Evolutionary conservation across 2,113 vertebrate species (phyloP).

Genomic region (Furnarius figulus): DNA sequence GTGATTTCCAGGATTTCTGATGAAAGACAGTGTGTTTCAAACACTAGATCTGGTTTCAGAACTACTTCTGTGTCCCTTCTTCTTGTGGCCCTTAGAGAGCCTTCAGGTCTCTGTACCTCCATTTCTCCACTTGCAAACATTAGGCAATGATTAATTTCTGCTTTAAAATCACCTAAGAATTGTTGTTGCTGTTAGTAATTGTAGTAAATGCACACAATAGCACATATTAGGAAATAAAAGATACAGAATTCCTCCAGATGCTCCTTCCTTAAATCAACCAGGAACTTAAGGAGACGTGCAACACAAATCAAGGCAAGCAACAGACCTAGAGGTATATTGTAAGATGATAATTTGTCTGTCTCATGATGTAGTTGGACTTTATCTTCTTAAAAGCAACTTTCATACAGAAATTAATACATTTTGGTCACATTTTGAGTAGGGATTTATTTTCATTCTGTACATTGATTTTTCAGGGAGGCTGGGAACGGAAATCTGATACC

Average conservation of each 20-base stretch:
- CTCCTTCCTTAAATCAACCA: neutral
- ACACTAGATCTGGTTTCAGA: neutral
- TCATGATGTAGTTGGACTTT: neutral
- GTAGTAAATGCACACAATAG: neutral
- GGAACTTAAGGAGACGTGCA: neutral
- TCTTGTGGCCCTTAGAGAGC: neutral
- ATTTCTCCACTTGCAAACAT: neutral
- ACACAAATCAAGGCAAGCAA: neutral
- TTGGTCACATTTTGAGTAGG: neutral
- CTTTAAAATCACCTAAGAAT: neutral
- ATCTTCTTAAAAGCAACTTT: neutral
- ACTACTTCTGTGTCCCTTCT: neutral
- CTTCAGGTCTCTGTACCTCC: neutral
- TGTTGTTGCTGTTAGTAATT: neutral
- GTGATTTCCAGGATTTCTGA: neutral
- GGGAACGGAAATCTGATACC: slow-evolving; percentile 9
- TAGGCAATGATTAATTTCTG: neutral
- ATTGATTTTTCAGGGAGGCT: slow-evolving; percentile 8
- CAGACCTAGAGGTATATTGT: neutral
- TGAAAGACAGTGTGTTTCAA: neutral
- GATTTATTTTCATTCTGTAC: slow-evolving; percentile 12
- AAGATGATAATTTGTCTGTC: neutral
- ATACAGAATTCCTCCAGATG: neutral
- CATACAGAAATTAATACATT: neutral
- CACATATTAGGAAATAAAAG: neutral